Conservation (phyloP, 2,888 invertebrate species). For the Tuta absoluta region DNA sequence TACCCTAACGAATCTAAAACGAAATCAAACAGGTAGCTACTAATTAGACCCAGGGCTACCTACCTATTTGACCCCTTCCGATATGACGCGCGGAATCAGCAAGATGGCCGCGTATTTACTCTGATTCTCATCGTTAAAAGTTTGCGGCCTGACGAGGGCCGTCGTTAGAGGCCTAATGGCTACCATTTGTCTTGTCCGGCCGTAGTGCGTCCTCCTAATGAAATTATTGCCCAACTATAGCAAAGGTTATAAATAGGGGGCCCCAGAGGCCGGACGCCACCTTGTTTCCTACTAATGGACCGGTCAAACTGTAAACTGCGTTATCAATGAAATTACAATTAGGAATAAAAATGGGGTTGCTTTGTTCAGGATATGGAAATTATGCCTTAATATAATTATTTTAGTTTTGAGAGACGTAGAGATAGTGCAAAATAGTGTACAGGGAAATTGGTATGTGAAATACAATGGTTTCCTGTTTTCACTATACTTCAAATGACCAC, state of each 20-base stretch:
- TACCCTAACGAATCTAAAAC: slow-evolving; percentile 22
- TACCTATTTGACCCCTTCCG: slow-evolving; percentile 69
- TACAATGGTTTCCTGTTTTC: not conserved
- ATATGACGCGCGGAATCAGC: slow-evolving; percentile 78
- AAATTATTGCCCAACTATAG: slow-evolving; percentile 82
- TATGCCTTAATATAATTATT: slow-evolving; percentile 36
- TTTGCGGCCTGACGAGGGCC: slow-evolving; percentile 76
- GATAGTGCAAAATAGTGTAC: not conserved
- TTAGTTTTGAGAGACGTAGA: slow-evolving; percentile 3
- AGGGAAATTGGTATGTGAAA: not conserved
- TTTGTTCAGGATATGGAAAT: slow-evolving; percentile 58
- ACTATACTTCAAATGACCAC: too few relatives aligned
- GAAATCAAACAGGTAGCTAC: slow-evolving; percentile 29
- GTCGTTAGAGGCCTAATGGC: slow-evolving; percentile 81
- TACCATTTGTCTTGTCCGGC: slow-evolving; percentile 82
- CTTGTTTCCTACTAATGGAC: slow-evolving; percentile 80
- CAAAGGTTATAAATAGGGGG: slow-evolving; percentile 78
- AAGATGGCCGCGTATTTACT: slow-evolving; percentile 80
- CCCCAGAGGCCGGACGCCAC: slow-evolving; percentile 74
- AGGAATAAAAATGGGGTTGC: slow-evolving; percentile 68
- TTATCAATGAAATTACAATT: slow-evolving; percentile 82
- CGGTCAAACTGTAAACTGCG: slow-evolving; percentile 81
- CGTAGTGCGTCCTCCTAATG: slow-evolving; percentile 80
- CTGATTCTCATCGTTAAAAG: slow-evolving; percentile 82
- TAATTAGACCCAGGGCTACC: slow-evolving; percentile 58